Percentiles rank a stretch among this genome's conserved stretches.
phyloP scores from a whole-genome alignment of 2,113 vertebrate species.

The Oryzias melastigma region DNA sequence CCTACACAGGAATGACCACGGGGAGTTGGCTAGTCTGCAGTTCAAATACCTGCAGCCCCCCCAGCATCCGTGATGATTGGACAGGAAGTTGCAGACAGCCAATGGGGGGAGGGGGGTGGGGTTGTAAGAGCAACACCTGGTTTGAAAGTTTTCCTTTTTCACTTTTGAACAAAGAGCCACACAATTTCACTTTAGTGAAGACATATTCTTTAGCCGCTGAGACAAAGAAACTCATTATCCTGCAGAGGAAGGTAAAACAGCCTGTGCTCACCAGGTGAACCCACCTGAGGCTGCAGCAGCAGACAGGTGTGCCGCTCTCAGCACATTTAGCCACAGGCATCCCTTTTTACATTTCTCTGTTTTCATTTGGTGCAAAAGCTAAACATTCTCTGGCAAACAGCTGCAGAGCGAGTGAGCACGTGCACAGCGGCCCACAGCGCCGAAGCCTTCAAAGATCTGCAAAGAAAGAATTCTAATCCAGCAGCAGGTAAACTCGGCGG shows the following conservation, averaged over 20 bases:
- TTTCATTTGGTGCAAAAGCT: no score
- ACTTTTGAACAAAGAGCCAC: neutral
- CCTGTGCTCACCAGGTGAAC: slow-evolving; percentile 19
- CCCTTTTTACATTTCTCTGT: neutral
- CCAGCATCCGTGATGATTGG: slow-evolving; percentile 10
- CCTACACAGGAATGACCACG: slow-evolving; percentile 58
- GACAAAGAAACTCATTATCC: slow-evolving; percentile 18
- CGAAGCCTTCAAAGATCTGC: no score
- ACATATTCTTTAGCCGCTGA: neutral
- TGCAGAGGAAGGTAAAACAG: slow-evolving; percentile 37
- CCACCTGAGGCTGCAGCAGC: slow-evolving; percentile 51
- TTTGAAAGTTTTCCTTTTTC: neutral
- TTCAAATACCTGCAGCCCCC: slow-evolving; percentile 17
- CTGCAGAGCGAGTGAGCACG: no score
- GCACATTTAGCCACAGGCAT: slow-evolving; percentile 5
- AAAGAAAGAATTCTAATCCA: no score
- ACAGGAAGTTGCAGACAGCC: slow-evolving; percentile 3
- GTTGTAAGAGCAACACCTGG: slow-evolving; percentile 30
- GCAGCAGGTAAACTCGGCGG: slow-evolving; percentile 14
- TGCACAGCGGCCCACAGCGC: no score
- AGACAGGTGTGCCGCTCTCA: slow-evolving; percentile 72
- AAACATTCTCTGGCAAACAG: no score
- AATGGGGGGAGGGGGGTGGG: neutral
- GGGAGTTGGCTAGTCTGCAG: slow-evolving; percentile 4
- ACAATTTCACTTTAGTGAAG: slow-evolving; percentile 10